Conservation (phyloP, 1,140 invertebrate species). For the Chionoecetes opilio region DNA sequence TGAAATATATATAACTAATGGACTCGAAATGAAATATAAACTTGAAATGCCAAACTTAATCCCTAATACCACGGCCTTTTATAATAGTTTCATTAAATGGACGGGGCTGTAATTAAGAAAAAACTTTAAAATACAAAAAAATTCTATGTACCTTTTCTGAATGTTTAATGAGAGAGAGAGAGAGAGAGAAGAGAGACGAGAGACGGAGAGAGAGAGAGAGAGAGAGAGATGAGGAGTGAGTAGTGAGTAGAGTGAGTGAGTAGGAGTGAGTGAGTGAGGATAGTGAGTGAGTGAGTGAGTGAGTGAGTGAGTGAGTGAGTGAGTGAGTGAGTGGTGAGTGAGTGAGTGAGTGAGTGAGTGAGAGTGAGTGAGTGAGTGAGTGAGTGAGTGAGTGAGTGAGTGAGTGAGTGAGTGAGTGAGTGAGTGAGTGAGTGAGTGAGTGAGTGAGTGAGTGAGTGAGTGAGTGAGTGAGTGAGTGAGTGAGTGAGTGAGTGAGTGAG, state of each 20-base stretch:
- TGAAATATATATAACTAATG: not conserved
- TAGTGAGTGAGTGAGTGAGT: not conserved
- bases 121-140: not conserved
- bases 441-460: too few relatives aligned
- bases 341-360: not conserved
- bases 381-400: not conserved
- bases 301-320: not conserved
- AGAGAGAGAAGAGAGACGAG: not conserved
- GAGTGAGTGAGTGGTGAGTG: not conserved
- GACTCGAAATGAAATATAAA: not conserved
- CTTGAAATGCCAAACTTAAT: not conserved
- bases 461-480: too few relatives aligned
- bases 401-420: not conserved
- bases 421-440: not conserved
- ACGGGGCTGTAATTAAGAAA: conserved; percentile 11
- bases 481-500: too few relatives aligned
- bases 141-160: not conserved
- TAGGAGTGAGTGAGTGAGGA: too few relatives aligned
- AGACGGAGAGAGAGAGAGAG: conserved; percentile 45
- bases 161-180: conserved; percentile 12
- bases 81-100: not conserved
- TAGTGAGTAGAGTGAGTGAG: too few relatives aligned
- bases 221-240: too few relatives aligned
- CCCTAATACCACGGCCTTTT: not conserved
- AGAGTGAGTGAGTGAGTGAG: not conserved